These are phyloP conservation scores for Eptesicus fuscus DNA, from an alignment of 2,113 vertebrate species.

Conservation along the genomic window DNA sequence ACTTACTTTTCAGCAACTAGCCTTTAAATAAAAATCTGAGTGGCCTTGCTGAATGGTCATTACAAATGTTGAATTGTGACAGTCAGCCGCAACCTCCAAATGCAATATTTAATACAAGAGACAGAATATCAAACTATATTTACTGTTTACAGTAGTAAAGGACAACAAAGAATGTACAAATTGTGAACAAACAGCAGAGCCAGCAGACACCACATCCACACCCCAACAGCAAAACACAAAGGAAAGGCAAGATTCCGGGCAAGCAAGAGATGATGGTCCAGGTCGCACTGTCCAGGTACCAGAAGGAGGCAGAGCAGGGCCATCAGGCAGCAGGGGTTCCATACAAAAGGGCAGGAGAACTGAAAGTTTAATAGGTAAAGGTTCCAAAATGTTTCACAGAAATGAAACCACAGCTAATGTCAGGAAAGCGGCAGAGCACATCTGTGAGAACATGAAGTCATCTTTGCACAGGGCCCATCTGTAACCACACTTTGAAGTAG, in stretches of 20 bases:
- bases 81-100: neutral
- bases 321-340: neutral
- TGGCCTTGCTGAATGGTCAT: neutral
- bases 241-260: neutral
- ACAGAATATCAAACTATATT: slow-evolving; percentile 90
- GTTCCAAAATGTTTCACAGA: neutral
- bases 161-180: slow-evolving; percentile 90
- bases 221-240: slow-evolving; percentile 2
- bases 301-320: slow-evolving; percentile 22
- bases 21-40: neutral
- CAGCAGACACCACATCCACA: slow-evolving; percentile 11
- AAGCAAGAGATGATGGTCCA: neutral
- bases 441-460: neutral
- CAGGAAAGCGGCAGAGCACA: neutral
- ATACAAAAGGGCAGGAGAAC: neutral
- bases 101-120: neutral
- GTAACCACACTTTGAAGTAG: neutral
- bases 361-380: neutral
- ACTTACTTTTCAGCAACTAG: neutral
- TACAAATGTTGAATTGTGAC: neutral
- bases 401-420: neutral
- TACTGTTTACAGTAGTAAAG: slow-evolving; percentile 92
- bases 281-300: neutral
- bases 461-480: neutral
- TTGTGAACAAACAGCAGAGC: slow-evolving; percentile 83